Evolutionary conservation across 2,113 vertebrate species (phyloP), one percentile per base, ranked within the genome.

Genomic region (Taxidea taxus): DNA sequence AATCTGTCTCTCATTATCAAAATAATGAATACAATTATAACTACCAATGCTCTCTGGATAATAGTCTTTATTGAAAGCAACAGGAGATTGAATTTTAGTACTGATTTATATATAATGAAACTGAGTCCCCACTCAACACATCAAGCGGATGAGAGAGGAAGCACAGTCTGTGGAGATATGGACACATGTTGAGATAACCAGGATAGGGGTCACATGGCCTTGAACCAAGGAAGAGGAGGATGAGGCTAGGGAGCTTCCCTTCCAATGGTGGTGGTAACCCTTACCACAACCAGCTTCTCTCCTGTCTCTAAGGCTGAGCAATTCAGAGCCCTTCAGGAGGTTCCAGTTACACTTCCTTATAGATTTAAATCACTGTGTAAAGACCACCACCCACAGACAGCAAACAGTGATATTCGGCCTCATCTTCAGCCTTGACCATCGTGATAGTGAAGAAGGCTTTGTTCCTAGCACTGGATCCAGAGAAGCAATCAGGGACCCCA

Each of bases 311-410:
- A 20, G 5, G 3, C 2, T 54, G 37, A 77, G 37, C 34, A 6
- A 10, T 10, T 58, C 70, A 49, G 20, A 31, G 29, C 31, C 11
- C 0, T 2, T 0, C 4, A 27, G 29, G 7, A 14, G 9, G 20
- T 49, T 91, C 62, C 42, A 4, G 37, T 34, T 11, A 10, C 16
- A 87, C 75, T 91, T 91, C 49, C 56, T 31, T 39, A 5, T 58
- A 18, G 23, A 34, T 12, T 47, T 56, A 34, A n/a, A 25, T 56
- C 37, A 29, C 64, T 58, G 82, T 91, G 89, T 4, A 0, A 85
- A 2, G 14, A 27, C 6, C 0, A 44, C 3, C 10, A 60, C n/a
- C 8, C 62, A 42, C 1, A 5, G n/a, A 2, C 23, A 83, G 23
- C 2, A 1, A 2, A 37, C 87, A 87, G 49, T 78, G 68, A 39